Evolutionary conservation across 2,888 invertebrate genomes (phyloP).

Genomic region (Subacronicta megacephala): DNA sequence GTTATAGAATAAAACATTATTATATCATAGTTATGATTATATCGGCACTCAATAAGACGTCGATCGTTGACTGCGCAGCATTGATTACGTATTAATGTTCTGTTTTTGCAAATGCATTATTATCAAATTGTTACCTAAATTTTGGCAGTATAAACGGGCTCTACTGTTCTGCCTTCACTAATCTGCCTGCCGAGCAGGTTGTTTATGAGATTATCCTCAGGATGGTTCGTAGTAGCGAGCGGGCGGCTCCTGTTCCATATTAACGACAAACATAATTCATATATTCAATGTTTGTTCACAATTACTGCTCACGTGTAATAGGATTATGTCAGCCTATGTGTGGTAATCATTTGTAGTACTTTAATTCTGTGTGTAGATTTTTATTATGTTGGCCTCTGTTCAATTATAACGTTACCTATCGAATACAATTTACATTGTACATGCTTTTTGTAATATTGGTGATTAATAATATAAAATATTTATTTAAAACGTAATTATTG

Average conservation of each 20-base stretch:
- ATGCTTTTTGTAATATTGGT: background rate
- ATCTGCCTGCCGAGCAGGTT: conserved; percentile 13
- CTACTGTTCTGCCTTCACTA: conserved; percentile 4
- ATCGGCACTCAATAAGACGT: no score
- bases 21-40: no score
- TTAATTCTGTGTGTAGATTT: conserved; percentile 27
- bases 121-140: background rate
- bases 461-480: background rate
- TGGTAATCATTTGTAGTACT: conserved; percentile 23
- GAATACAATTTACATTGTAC: no score
- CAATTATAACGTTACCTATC: conserved; percentile 27
- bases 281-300: conserved; percentile 15
- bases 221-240: conserved; percentile 2
- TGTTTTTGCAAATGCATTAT: no score
- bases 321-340: conserved; percentile 27
- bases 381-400: conserved; percentile 2
- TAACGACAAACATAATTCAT: conserved; percentile 9
- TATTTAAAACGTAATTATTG: conserved; percentile 21
- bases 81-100: no score
- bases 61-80: no score
- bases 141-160: background rate
- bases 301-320: conserved; percentile 21
- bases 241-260: background rate
- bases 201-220: conserved; percentile 19
- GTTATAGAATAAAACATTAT: no score